Evolutionary conservation across 2,797 vertebrate species (phyloP), one percentile per base, ranked within the genome.

Genomic region (Diplodus sargus): DNA sequence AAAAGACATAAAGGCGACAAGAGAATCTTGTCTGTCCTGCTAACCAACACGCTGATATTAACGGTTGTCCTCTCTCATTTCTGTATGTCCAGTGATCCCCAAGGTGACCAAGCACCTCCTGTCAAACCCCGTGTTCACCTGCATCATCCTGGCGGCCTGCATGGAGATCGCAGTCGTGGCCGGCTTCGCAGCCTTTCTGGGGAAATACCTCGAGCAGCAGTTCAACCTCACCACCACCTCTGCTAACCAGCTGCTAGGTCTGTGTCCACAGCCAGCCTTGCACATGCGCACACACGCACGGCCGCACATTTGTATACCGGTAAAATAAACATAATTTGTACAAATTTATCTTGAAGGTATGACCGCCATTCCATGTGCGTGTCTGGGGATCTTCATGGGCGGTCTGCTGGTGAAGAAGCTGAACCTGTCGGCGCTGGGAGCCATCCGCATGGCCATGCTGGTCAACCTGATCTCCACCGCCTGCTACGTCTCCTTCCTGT

Each of bases 81-180:
- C 4, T 4, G 22, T 39, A 0, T 72, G 51, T 73, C 42, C 80
- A 99, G 98, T 99, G 91, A 99, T 99, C 91, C 98, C 98, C 1
- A 97, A 97, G 89, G 98, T 99, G 89, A 99, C 98, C 62, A 99
- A 96, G 93, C 97, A 98, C 87, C 94, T 99, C 82, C 95, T 99
- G 42, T 98, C 97, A 1, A 99, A 99, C 89, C 98, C 98, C 0
- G 98, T 99, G 88, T 99, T 99, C 95, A 99, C 98, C 79, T 99
- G 98, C 88, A 98, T 99, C 90, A 92, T 97, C 86, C 95, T 99
- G 89, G 98, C 98, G 0, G 98, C 98, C 74, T 99, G 98, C 61
- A 99, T 99, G 98, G 98, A 99, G 95, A 99, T 99, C 0, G 98
- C 97, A 0, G 98, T 99, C 30, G 98, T 99, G 10, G 98, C 98